Evolutionary conservation across 2,113 vertebrate species (phyloP), one percentile per base, ranked within the genome.

Genomic region (Syngnathus scovelli): DNA sequence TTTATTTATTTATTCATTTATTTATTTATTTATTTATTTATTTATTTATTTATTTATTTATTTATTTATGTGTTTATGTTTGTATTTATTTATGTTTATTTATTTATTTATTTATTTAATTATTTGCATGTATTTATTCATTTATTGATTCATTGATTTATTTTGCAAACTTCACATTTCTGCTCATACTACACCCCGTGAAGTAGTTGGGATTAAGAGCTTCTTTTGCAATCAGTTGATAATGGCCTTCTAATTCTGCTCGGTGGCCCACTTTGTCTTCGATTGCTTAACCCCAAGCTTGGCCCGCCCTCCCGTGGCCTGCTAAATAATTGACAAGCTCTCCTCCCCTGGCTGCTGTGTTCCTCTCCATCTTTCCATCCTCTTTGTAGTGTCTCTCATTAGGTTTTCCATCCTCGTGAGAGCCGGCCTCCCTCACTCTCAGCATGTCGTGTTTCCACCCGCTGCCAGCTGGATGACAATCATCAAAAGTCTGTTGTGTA

Each of bases 281-380:
- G 82, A 67, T 85, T 83, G 81, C 77, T 71, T 72, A 73, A 37
- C 55, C 56, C 11, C 18, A 13, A 36, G 55, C 55, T 58, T 33
- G 27, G 55, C 69, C 84, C 64, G 16, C 81, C 52, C 52, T 48
- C 61, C 36, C 37, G 1, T 54, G 2, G 64, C 43, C 13, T 64
- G 63, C 73, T 92, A 71, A 92, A 92, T 92, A 88, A 92, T 93
- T 92, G 82, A 93, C 79, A 13, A 80, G 74, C 70, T 21, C 77
- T 61, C 70, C 67, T 68, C 68, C 59, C 62, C 51, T 74, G 59
- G 64, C 46, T 64, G 37, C 54, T 64, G 37, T 51, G 33, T 73
- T 64, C 62, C 23, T 61, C 54, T 15, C 39, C 18, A 37, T 68
- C 48, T 60, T 62, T 12, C 39, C 18, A 27, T 64, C 48, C 65